These are phyloP conservation scores for Hypanus sabinus DNA, from an alignment of 2,113 vertebrate genomes.

Conservation along the genomic window DNA sequence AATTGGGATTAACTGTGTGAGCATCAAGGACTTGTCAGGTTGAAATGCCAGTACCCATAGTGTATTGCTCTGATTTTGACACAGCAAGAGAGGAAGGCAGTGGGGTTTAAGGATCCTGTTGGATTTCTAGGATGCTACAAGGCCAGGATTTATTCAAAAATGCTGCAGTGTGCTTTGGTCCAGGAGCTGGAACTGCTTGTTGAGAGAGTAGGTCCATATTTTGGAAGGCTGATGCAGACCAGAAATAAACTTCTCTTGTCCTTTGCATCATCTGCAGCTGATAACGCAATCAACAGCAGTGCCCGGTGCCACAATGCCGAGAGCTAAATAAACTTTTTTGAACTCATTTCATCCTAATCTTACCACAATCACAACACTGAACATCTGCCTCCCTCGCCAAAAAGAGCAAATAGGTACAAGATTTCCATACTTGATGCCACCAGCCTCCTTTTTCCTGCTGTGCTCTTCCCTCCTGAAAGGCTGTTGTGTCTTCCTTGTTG, in stretches of 20 bases:
- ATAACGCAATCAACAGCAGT: not conserved
- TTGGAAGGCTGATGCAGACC: not conserved
- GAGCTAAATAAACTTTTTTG: not conserved
- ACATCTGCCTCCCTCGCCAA: not conserved
- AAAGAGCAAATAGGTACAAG: not conserved
- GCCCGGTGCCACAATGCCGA: not conserved
- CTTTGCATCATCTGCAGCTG: not conserved
- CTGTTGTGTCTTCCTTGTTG: constrained; percentile 1
- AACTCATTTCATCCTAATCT: not conserved
- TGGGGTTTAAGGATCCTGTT: not conserved
- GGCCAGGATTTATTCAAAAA: not conserved
- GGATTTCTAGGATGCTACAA: not conserved
- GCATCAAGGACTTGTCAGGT: too few relatives aligned
- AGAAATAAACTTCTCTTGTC: not conserved
- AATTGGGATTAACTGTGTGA: too few relatives aligned
- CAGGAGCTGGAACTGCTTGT: not conserved
- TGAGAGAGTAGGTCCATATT: not conserved
- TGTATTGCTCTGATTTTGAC: not conserved
- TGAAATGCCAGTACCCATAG: too few relatives aligned
- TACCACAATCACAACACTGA: not conserved
- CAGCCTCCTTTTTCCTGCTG: constrained; percentile 15
- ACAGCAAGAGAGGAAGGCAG: not conserved
- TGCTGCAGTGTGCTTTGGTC: not conserved
- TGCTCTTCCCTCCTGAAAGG: not conserved
- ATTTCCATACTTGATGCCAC: not conserved